Evolutionary conservation across 2,888 invertebrate species (phyloP), one percentile per base, ranked within the genome.

Genomic region (Tethea ocularis): DNA sequence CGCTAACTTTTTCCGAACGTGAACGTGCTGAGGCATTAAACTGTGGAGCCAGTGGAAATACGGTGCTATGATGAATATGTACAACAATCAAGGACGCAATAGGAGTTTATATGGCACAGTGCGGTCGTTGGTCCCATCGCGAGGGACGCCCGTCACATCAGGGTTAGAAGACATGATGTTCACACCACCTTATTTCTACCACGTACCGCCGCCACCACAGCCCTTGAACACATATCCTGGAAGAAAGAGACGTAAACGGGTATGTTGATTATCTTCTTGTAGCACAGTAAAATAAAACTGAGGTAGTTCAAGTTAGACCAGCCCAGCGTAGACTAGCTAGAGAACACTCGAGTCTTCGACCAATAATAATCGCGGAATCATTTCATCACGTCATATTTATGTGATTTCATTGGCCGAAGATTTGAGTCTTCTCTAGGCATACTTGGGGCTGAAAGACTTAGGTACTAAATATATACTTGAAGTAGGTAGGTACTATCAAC

Each of bases 191-290:
- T 92, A 91, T 70, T 90, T 92, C 74, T 92, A 89, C 77, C 93
- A 92, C 67, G 82, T 91, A 56, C 91, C 91, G 61, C 91, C 91
- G 6, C 86, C 84, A 17, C 88, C 86, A 52, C 89, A 88, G 67
- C 82, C 89, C 13, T 67, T 90, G 58, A 91, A 89, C 74, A 93
- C 93, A 13, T 92, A 86, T 73, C 93, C 93, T 84, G 90, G 89
- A 65, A 89, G 92, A 61, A 92, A 92, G 61, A 87, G 88, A 69
- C 85, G 90, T 52, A 93, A 92, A 83, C 78, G 86, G 87, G 93
- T 93, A 82, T 70, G 75, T 67, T 20, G 10, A 46, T 10, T 5
- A n/a, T n/a, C n/a, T n/a, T 38, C 38, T 38, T 4, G n/a, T 4
- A 6, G 2, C 10, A 38, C 1, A 36, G 1, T 36, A 15, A 5